Conservation (phyloP, 1,140 invertebrate species). For the Drosophila auraria region DNA sequence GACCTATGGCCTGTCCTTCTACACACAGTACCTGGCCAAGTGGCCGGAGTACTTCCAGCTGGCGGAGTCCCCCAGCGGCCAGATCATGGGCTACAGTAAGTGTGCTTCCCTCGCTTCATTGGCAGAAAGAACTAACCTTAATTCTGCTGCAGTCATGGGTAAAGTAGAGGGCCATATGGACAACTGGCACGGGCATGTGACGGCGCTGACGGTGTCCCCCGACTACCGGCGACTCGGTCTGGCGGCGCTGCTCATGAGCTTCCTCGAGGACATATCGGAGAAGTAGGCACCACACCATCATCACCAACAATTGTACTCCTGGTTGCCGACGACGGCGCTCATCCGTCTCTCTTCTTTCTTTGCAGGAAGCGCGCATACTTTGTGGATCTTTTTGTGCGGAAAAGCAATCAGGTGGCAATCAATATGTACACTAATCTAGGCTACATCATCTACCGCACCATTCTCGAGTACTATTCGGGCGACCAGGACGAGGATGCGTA, state of each 20-base stretch:
- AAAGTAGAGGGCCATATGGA: slow-evolving; percentile 98
- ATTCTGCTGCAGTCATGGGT: slow-evolving; percentile 94
- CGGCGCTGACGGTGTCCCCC: slow-evolving; percentile 98
- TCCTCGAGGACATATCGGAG: slow-evolving; percentile 97
- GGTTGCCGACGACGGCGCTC: background rate
- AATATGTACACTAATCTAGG: slow-evolving; percentile 98
- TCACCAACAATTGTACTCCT: background rate
- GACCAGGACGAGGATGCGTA: slow-evolving; percentile 99
- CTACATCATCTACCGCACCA: slow-evolving; percentile 98
- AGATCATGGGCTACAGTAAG: slow-evolving; percentile 99
- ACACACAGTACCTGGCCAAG: slow-evolving; percentile 98
- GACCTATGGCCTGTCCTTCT: slow-evolving; percentile 98
- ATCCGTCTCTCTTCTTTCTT: background rate
- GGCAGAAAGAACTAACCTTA: background rate
- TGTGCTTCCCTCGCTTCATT: slow-evolving; percentile 84
- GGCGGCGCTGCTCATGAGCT: slow-evolving; percentile 97
- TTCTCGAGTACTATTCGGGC: slow-evolving; percentile 98
- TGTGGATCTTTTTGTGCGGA: slow-evolving; percentile 99
- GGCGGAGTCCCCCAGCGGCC: slow-evolving; percentile 96
- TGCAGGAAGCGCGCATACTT: slow-evolving; percentile 97
- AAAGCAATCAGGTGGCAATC: slow-evolving; percentile 98
- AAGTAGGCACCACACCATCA: slow-evolving; percentile 87
- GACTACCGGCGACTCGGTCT: slow-evolving; percentile 96
- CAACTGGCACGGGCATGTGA: slow-evolving; percentile 99
- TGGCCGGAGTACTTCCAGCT: slow-evolving; percentile 99